Evolutionary conservation across 2,888 invertebrate species (phyloP), one percentile per base, ranked within the genome.

Genomic region (Cerceris rybyensis): DNA sequence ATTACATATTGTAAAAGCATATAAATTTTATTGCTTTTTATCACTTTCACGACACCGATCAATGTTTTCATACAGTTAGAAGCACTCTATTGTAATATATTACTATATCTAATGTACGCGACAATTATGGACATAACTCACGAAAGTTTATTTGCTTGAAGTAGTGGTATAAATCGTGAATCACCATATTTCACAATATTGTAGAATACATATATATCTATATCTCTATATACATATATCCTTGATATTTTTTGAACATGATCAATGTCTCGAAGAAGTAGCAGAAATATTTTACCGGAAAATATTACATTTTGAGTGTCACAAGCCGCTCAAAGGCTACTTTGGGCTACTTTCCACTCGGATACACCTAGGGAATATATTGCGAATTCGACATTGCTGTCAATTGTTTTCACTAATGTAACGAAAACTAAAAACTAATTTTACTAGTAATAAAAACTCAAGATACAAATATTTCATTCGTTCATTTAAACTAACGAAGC

Each of bases 11-110:
- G 43, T 17, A 42, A 43, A 75, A 72, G 57, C 39, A 46, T 17
- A 63, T 67, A 42, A 59, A 49, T 66, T 70, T 55, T 42, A 42
- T 67, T 60, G 64, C 43, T 70, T 67, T 66, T 68, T 49, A 61
- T 42, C 65, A 58, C 75, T 78, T 61, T 73, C 70, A 70, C 78
- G 58, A 55, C 78, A 80, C 67, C 80, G 78, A 81, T 78, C 77
- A 57, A 80, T 83, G 72, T 72, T 77, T 75, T 71, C 69, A 78
- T 70, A 78, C 73, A 76, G 72, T 70, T 73, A 54, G 60, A 68
- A 39, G 64, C 81, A 70, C 69, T 69, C 68, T 71, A 69, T 71
- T 60, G 68, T 67, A 50, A 71, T 80, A 64, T 66, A 55, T 59
- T 68, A 55, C 75, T 81, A 68, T 67, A 73, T 66, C 46, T 60